Evolutionary conservation across 1,140 invertebrate species (phyloP).

Genomic region (Calephelis nemesis): DNA sequence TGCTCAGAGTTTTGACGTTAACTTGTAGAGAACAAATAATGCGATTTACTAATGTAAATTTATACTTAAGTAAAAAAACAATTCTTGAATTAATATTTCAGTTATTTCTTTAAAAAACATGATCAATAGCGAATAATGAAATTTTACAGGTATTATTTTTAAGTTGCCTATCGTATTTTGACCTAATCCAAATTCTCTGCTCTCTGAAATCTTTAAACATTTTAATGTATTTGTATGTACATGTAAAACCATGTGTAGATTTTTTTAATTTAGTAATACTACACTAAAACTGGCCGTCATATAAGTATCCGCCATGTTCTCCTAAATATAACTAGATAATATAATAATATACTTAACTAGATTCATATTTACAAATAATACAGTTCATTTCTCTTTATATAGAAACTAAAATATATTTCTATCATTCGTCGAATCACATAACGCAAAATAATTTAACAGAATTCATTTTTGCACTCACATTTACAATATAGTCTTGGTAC

Average conservation of each 20-base stretch:
- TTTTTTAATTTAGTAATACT: constrained; percentile 79
- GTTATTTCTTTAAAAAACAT: no score
- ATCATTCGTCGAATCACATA: constrained; percentile 79
- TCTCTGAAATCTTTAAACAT: constrained; percentile 25
- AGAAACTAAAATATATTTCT: constrained; percentile 79
- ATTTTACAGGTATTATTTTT: no score
- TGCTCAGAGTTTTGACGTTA: no score
- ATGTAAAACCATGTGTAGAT: constrained; percentile 80
- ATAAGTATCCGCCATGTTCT: constrained; percentile 81
- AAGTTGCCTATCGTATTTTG: neutral
- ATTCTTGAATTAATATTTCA: no score
- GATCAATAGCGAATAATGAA: no score
- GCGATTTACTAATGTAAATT: no score
- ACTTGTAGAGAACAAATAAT: no score
- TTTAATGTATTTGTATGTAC: constrained; percentile 71
- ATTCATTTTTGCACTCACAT: constrained; percentile 79
- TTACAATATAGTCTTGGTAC: constrained; percentile 75
- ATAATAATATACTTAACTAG: constrained; percentile 80
- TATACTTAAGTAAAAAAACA: no score
- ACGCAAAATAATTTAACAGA: constrained; percentile 81
- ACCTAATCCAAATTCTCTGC: neutral
- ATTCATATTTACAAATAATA: constrained; percentile 80
- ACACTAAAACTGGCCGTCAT: constrained; percentile 80
- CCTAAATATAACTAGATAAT: constrained; percentile 78
- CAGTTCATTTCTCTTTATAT: constrained; percentile 77